These are phyloP conservation scores for Campopleginae sp. DNA, from an alignment of 2,888 invertebrate genomes.

Conservation along the genomic window DNA sequence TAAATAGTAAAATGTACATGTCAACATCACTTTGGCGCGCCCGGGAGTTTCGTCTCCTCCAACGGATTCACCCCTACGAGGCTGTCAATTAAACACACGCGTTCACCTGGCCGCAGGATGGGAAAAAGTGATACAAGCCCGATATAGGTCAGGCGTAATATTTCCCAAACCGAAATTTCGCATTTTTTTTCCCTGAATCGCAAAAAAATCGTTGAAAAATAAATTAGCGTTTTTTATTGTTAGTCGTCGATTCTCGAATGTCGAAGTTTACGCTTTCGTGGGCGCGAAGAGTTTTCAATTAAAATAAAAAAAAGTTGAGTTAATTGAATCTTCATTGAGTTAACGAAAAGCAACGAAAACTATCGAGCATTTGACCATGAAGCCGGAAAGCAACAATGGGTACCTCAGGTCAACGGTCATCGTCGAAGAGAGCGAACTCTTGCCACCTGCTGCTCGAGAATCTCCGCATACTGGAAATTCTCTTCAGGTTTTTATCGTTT, in stretches of 20 bases:
- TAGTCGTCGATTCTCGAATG: neutral
- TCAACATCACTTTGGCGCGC: slow-evolving; percentile 43
- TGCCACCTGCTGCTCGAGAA: slow-evolving; percentile 75
- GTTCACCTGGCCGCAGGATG: neutral
- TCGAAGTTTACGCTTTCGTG: neutral
- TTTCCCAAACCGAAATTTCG: neutral
- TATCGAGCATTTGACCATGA: slow-evolving; percentile 70
- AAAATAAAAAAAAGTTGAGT: slow-evolving; percentile 6
- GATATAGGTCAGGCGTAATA: slow-evolving; percentile 1
- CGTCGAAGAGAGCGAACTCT: slow-evolving; percentile 77
- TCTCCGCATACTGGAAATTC: slow-evolving; percentile 72
- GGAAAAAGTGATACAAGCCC: slow-evolving; percentile 6
- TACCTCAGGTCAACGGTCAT: slow-evolving; percentile 77
- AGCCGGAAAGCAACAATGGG: slow-evolving; percentile 80
- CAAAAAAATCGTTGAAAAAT: neutral
- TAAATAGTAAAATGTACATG: neutral
- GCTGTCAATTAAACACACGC: slow-evolving; percentile 34
- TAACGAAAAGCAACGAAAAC: neutral
- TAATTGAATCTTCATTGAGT: neutral
- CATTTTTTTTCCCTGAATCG: neutral
- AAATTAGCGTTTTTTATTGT: neutral
- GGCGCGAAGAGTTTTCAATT: neutral
- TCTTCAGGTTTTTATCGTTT: slow-evolving; percentile 74
- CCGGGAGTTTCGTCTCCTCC: slow-evolving; percentile 45
- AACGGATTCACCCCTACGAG: slow-evolving; percentile 47